Evolutionary conservation across 2,888 invertebrate species (phyloP), one percentile per base, ranked within the genome.

Genomic region (Antheraea assamensis): DNA sequence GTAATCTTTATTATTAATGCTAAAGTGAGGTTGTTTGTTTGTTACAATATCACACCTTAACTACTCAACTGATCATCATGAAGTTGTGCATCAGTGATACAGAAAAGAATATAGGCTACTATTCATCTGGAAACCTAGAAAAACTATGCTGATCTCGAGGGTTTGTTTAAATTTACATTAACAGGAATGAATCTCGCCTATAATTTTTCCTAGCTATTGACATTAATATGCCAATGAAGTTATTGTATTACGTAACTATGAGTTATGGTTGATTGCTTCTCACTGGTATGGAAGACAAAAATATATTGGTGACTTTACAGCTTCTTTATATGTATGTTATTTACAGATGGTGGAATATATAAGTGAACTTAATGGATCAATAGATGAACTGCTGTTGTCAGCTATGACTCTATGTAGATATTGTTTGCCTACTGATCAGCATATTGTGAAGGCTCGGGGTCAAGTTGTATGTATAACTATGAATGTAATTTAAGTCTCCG

Each of bases 371-470:
- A 92, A 94, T 78, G 82, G 89, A 72, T 89, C 92, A 8, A 82
- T 93, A 74, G 94, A 94, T 83, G 94, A 94, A 76, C 80, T 94
- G 19, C 76, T 94, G 31, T 79, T 94, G 30, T 91, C 91, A 73
- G 92, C 94, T 0, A 92, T 94, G 92, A 94, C 94, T 68, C 79
- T 94, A 5, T 91, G 92, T 79, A 88, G 86, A 74, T 91, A 93
- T 76, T 93, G 92, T 73, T 77, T 94, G 71, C 83, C 88, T 24
- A 79, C 82, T 75, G 94, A 94, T 76, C 94, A 94, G 79, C 88
- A 85, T 79, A 87, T 94, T 76, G 91, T 96, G 21, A 95, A 93
- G 84, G 95, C 95, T 27, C 87, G 95, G 52, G 94, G 95, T 78
- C 95, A 95, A 90, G 92, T 95, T 80, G 95, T 95, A 88, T 85